A percentile compares a stretch with the other conserved stretches of the same genome.
These are phyloP conservation scores for Andrena cerasifolii DNA, from an alignment of 1,140 invertebrate species.

Conservation along the genomic window DNA sequence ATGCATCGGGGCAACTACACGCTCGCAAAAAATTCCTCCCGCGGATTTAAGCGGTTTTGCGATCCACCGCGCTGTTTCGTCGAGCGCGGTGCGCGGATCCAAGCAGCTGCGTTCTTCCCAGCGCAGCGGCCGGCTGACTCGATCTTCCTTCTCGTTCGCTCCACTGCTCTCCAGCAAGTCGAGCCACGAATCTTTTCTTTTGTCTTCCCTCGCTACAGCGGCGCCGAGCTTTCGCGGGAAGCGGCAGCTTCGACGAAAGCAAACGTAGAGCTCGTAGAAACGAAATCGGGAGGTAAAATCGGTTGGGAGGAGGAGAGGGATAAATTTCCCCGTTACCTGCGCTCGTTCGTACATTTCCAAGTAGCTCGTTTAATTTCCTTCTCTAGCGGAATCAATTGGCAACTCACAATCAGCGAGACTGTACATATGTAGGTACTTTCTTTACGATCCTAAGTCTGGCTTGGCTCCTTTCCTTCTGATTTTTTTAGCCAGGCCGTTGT, in stretches of 20 bases:
- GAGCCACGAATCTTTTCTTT: conserved; percentile 25
- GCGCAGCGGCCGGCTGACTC: conserved; percentile 33
- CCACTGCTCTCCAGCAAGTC: conserved; percentile 39
- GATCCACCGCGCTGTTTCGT: conserved; percentile 8
- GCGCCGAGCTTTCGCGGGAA: conserved; percentile 8
- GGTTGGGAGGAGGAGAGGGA: background rate
- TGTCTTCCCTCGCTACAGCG: conserved; percentile 14
- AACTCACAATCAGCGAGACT: too few relatives aligned
- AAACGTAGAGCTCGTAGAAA: background rate
- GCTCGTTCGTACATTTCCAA: background rate
- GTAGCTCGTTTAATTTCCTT: background rate
- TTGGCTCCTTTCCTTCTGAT: too few relatives aligned
- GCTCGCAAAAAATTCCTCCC: conserved; percentile 26
- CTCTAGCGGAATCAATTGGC: too few relatives aligned
- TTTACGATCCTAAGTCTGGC: too few relatives aligned
- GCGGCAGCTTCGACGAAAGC: background rate
- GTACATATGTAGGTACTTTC: too few relatives aligned
- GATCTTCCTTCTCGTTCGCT: conserved; percentile 54
- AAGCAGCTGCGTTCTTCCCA: conserved; percentile 55
- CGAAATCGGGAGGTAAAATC: background rate
- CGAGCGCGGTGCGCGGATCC: conserved; percentile 8
- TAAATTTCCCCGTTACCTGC: background rate
- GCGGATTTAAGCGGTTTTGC: conserved; percentile 60
- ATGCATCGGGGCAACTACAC: conserved; percentile 15
- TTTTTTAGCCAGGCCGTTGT: too few relatives aligned